Base-by-base conservation (phyloP, 2,113 vertebrate genomes). In the Phoxinus phoxinus region DNA sequence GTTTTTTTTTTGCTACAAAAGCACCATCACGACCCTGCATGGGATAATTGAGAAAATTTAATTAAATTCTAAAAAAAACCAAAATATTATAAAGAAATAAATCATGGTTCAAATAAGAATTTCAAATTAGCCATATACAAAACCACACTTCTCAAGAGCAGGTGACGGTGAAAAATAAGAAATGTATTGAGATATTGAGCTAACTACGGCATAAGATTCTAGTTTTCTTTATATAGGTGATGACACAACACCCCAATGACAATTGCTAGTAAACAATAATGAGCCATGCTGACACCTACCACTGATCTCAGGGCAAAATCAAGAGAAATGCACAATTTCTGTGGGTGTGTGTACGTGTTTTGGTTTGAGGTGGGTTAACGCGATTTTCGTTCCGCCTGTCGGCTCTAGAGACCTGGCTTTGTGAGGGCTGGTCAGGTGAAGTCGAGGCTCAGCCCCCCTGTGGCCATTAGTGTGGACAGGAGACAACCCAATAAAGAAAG, bases 401-500 rank as follows among this genome's bases (percentile, higher is more conserved):
- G 91, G 90, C 92, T 95, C 91, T 89, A 90, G 93, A 94, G 92
- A 91, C 85, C 90, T 76, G 65, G 93, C 92, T 93, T 90, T 90
- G 92, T 93, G 93, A 95, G 94, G 88, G 56, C 90, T 91, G 94
- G 93, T 93, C 94, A 94, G 93, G 94, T 95, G 92, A 93, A 94
- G 91, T 93, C 88, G 84, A 89, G 92, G 92, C 92, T 91, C 92
- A 90, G 90, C 89, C 92, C 92, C 85, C 93, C 93, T 91, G 88
- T 92, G 92, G 94, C 93, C 93, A 94, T 95, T 94, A 95, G 93
- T 91, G 93, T 92, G 93, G 93, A 94, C 93, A 93, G 93, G 91
- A 94, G 93, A 95, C 93, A 94, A 93, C 88, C 91, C 91, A 92
- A 94, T 94, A 93, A 94, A 93, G 91, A 92, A 87, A 89, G 91